A percentile compares a stretch with the other conserved stretches of the same genome.
phyloP scores from a whole-genome alignment of 2,888 invertebrate species.

The Dione vanillae region DNA sequence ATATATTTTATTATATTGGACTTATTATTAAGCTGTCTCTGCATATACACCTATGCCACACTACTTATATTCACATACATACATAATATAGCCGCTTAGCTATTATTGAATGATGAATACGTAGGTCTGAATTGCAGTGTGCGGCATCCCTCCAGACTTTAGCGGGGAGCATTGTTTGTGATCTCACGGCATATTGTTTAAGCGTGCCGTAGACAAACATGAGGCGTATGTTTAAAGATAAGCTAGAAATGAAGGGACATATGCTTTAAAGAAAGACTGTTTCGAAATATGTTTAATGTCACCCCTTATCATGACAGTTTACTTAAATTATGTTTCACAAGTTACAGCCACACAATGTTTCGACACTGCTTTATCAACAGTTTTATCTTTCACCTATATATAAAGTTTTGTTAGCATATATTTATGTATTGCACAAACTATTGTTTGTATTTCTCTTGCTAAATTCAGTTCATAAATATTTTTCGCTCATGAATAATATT shows the following conservation, averaged over 20 bases:
- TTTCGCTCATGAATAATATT: no score
- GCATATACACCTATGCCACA: not conserved
- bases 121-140: constrained; percentile 32
- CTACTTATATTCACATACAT: not conserved
- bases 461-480: no score
- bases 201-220: constrained; percentile 64
- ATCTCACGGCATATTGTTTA: constrained; percentile 62
- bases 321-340: constrained; percentile 27
- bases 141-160: constrained; percentile 45
- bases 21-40: not conserved
- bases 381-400: constrained; percentile 25
- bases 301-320: constrained; percentile 33
- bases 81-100: not conserved
- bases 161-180: constrained; percentile 62
- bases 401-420: not conserved
- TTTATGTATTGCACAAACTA: not conserved
- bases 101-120: constrained; percentile 10
- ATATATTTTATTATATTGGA: not conserved
- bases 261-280: constrained; percentile 38
- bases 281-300: constrained; percentile 34
- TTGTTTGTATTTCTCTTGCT: no score
- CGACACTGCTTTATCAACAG: constrained; percentile 19
- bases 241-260: constrained; percentile 54
- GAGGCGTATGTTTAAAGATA: constrained; percentile 62
- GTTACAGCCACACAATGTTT: constrained; percentile 18